Evolutionary conservation across 2,888 invertebrate genomes (phyloP), one percentile per base, ranked within the genome.

Genomic region (Oconnorella tubifera): DNA sequence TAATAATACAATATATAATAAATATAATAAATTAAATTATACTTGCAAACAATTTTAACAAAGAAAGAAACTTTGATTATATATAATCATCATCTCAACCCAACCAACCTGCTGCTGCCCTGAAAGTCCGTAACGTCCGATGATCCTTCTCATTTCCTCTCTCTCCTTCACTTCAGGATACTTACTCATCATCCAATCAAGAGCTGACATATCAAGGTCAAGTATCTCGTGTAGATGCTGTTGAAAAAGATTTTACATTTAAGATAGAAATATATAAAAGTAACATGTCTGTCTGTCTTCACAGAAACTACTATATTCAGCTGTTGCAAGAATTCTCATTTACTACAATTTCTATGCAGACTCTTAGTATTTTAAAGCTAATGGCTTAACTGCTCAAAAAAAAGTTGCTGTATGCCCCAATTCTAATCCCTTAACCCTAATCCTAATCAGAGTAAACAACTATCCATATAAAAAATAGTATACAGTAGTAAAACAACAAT

Each of bases 101-200:
- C n/a, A n/a, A 51, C 70, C 28, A n/a, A 72, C 80, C 78, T 83
- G 82, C 67, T 99, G 97, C 67, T 95, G 87, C 3, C 99, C 99
- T 0, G 98, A 93, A 57, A 99, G 86, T 1, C 99, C 99, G 80
- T 97, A 99, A 64, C 98, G 88, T 0, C 99, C 99, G 76, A 99
- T 95, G 74, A 99, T 98, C 84, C 95, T 96, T 65, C 99, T 86
- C 98, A 99, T 98, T 83, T 97, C 98, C 83, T 99, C 99, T 32
- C 91, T 88, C 82, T 99, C 99, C 75, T 97, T 95, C 4, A 99
- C 90, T 14, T 92, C 93, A 0, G 99, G 98, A 83, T 95, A 99
- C 75, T 90, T 88, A 77, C 89, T 89, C 91, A 98, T 89, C 98
- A 99, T 99, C 83, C 97, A 99, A 75, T 99, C 98, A 51, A 99